Evolutionary conservation across 2,888 invertebrate species (phyloP).

Genomic region (Epinotia nisella): DNA sequence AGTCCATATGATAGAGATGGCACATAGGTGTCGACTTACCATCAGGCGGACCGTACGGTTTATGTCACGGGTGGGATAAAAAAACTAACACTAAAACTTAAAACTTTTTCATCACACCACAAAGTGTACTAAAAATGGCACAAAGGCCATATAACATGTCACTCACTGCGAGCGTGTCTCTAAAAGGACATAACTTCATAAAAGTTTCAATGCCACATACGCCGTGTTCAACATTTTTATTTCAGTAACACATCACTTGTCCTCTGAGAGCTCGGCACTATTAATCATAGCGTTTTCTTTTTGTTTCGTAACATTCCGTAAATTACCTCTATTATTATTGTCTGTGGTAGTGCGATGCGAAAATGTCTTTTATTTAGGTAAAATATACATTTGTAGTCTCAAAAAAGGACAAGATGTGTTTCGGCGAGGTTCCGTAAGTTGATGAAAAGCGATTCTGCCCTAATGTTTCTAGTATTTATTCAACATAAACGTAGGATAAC

Average conservation of each 20-base stretch:
- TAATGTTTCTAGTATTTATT: no score
- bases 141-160: conserved; percentile 14
- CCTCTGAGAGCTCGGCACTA: conserved; percentile 27
- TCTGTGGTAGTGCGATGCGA: conserved; percentile 5
- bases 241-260: conserved; percentile 18
- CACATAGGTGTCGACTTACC: no score
- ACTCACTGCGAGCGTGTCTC: background rate
- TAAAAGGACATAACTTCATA: conserved; percentile 4
- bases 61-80: no score
- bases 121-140: conserved; percentile 17
- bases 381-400: background rate
- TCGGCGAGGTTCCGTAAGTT: no score
- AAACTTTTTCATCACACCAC: conserved; percentile 6
- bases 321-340: conserved; percentile 41
- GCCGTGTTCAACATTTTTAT: background rate
- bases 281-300: conserved; percentile 40
- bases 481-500: no score
- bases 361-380: conserved; percentile 26
- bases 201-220: background rate
- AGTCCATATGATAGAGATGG: no score
- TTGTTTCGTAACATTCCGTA: conserved; percentile 38
- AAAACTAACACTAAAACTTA: background rate
- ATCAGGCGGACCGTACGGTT: no score
- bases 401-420: background rate
- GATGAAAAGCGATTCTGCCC: background rate